Evolutionary conservation across 2,797 vertebrate species (phyloP), one percentile per base, ranked within the genome.

Genomic region (Acanthurus lineatus): DNA sequence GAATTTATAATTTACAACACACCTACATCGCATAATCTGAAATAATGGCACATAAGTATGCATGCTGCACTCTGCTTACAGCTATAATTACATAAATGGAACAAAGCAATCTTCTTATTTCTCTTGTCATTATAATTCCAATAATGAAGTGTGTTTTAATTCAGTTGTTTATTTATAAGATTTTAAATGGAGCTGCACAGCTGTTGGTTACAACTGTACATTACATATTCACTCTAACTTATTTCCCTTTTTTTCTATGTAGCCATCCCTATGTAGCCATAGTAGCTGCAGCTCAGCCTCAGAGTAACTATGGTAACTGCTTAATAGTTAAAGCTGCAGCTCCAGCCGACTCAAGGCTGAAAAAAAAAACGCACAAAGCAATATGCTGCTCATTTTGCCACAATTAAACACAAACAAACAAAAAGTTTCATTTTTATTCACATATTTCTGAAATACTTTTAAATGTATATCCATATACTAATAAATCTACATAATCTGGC

Each of bases 241-340:
- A 47, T 49, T 11, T 56, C 44, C 9, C 25, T 0, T 35, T 12
- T 68, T 19, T 28, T 56, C 72, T 74, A 22, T 57, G 66, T 20
- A 61, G 16, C 71, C 60, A 56, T 47, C 4, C 28, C 72, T 74
- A 22, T 57, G 66, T 20, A 61, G 16, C 71, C 60, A 56, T 47
- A 60, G 70, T 19, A 20, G 49, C 40, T 61, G 60, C 61, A 76
- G 59, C 47, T 80, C 57, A 76, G 35, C 45, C 64, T 69, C 42
- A 48, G 40, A 62, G 83, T 85, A 86, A 48, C 87, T 83, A 85
- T 89, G 84, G 84, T 76, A 89, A 88, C 89, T 69, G 68, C 62
- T 76, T 80, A 79, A 76, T 69, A 79, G 81, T 57, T 85, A 60
- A 80, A 67, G 38, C 52, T 25, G 70, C 71, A 59, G 45, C 51